A percentile compares a stretch with the other conserved stretches of the same genome.
Conservation (phyloP, 2,888 invertebrate species). For the Elmis aenea region DNA sequence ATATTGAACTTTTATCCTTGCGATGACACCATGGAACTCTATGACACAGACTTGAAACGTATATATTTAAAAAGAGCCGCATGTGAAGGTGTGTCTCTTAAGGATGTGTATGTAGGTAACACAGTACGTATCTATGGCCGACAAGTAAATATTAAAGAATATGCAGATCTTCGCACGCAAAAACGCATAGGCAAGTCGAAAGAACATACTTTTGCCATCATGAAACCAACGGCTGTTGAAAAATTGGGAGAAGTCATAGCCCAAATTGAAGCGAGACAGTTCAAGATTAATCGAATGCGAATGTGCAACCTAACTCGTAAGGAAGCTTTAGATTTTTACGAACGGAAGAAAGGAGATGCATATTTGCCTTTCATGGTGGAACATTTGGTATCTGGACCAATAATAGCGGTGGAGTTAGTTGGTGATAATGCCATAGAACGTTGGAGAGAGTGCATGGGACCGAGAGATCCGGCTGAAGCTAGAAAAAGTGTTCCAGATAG, state of each 20-base stretch:
- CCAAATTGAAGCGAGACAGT: slow-evolving; percentile 56
- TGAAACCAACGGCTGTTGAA: slow-evolving; percentile 68
- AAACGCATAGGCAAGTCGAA: slow-evolving; percentile 58
- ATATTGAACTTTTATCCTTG: slow-evolving; percentile 69
- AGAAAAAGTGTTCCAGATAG: slow-evolving; percentile 51
- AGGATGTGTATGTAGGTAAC: slow-evolving; percentile 70
- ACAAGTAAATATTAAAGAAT: slow-evolving; percentile 66
- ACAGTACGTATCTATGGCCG: slow-evolving; percentile 69
- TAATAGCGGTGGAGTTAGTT: slow-evolving; percentile 68
- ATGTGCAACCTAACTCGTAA: slow-evolving; percentile 65
- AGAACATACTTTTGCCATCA: slow-evolving; percentile 69
- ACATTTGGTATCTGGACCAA: slow-evolving; percentile 61
- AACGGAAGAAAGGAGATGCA: slow-evolving; percentile 52
- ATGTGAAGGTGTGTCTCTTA: slow-evolving; percentile 59
- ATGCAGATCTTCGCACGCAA: slow-evolving; percentile 65
- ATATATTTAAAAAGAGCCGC: slow-evolving; percentile 58
- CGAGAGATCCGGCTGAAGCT: slow-evolving; percentile 57
- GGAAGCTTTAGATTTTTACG: slow-evolving; percentile 62
- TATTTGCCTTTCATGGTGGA: slow-evolving; percentile 62
- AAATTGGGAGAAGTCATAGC: slow-evolving; percentile 71
- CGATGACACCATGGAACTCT: slow-evolving; percentile 76
- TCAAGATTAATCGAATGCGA: slow-evolving; percentile 62
- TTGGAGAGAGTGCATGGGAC: slow-evolving; percentile 59
- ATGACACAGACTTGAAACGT: slow-evolving; percentile 37
- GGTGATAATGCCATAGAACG: slow-evolving; percentile 62